Base-by-base conservation (phyloP, 2,113 vertebrate genomes). In the Xenotilapia caudafasciata region DNA sequence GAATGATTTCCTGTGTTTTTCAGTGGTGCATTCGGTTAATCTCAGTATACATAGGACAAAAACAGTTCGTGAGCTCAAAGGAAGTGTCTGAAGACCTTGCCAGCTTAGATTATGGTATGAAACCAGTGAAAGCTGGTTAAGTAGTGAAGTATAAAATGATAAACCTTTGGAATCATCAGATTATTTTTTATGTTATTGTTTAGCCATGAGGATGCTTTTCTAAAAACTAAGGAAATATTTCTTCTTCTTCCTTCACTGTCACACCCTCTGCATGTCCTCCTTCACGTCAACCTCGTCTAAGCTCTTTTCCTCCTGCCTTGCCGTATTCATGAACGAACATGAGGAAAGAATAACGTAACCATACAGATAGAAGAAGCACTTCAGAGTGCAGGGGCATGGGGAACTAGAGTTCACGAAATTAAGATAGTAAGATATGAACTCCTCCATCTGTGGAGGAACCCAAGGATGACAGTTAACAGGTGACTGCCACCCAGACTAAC, bases 121-220 rank as follows among this genome's bases (percentile, higher is more conserved):
- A 49, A 47, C 70, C 70, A 47, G 21, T 47, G 6, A 62, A 62
- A 19, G 58, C 5, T 62, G 58, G 28, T 62, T 33, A 33, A 0
- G 14, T 45, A 75, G 40, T 47, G 31, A 77, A n/a, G 15, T 77
- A 23, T n/a, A 19, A 77, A 49, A 49, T 19, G 15, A 26, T 12
- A 77, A 77, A 77, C 10, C 26, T 77, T 77, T 45, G 40, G 14
- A 28, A 75, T 47, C 23, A 49, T 28, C 42, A 77, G 9, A 28
- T 47, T 12, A 7, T 70, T 73, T 23, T 23, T 6, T 0, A 23
- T 70, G 65, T 70, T 47, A 10, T 75, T 75, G 23, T 49, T 28
- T 3, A 47, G 70, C 15, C 15, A 40, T 26, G 19, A 23, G n/a
- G 79, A 9, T 42, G 35, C 51, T 56, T 56, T 38, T 80, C 9